Base-by-base conservation (phyloP, 30 jellyfish, hydroid and myxozoan genomes). In the Aurelia sp. region DNA sequence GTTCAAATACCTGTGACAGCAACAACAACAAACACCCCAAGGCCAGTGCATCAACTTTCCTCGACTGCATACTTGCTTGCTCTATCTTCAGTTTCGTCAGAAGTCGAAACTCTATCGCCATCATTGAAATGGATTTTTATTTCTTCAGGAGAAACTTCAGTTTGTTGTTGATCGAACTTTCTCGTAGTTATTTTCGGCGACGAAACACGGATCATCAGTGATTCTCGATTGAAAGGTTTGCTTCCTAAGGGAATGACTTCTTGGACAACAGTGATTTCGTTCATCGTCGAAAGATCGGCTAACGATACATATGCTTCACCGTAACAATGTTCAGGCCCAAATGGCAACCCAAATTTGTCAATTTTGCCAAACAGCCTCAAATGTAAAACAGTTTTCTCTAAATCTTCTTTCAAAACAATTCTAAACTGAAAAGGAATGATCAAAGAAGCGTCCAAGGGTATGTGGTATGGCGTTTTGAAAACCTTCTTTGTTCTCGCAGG, bases 321-420 rank as follows among this genome's bases (percentile, higher is more conserved):
- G 62, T 67, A 82, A 41, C 92, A 82, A 50, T 82, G 85, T 66
- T 82, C 92, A 53, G 80, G 84, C 30, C 92, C 92, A 17, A 82
- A 31, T 40, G 86, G 80, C 44, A 82, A 69, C 3, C 92, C 92
- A 8, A 82, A 48, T 24, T 21, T 82, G 20, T 68, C 86, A 5
- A 69, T 82, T 58, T 82, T 82, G 33, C 86, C 92, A 51, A 52
- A 82, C 8, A 82, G 80, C 20, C 85, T 84, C 22, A 82, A 55
- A 21, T 82, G 92, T 19, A 82, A 41, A 12, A 70, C 85, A 22
- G 71, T 20, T 8, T 24, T 57, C 27, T 18, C 22, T 41, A 82
- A 59, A 12, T 82, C 92, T 15, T 53, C 21, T 74, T 69, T 82
- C 16, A 78, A 44, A 30, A 82, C 73, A 27, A 71, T 67, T 40